Evolutionary conservation across 2,888 invertebrate genomes (phyloP), one percentile per base, ranked within the genome.

Genomic region (Heliconius ethilla): DNA sequence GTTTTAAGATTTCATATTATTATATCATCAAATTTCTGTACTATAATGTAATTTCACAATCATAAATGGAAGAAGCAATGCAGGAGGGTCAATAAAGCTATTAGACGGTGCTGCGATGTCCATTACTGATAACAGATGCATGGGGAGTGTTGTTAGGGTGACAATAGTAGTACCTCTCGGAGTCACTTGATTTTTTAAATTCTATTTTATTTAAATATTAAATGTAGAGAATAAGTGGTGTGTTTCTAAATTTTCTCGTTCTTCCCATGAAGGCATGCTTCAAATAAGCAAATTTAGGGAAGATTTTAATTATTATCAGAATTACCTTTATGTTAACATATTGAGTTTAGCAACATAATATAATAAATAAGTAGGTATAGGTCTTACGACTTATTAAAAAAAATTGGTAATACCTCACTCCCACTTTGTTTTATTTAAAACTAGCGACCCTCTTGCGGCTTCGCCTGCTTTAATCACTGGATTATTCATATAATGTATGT

Each of bases 11-110:
- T 33, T 37, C n/a, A 59, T 33, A 59, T 72, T 72, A 55, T 59
- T 72, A 59, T 59, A 70, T 55, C 22, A 55, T 72, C 11, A 72
- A 29, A 13, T 33, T 33, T 55, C n/a, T 22, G 55, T 72, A n/a
- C 33, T 59, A 13, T 4, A 72, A 72, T 7, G 72, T 72, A 33
- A 72, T 63, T 74, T 74, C 33, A 63, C 45, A 63, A 65, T 37
- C 40, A 65, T 74, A 74, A 74, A 62, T 40, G 40, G 63, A 40
- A 63, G 65, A 67, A 62, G 62, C 59, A 74, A 69, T 67, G 59
- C 62, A 83, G 80, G 83, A 86, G 87, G 89, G 89, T 89, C 90
- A 90, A 90, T 91, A 90, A 89, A 89, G 91, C 89, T 90, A 91
- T 91, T 91, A 90, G 88, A 87, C 85, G 88, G 88, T 87, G 87